Evolutionary conservation across 2,113 vertebrate species (phyloP), one percentile per base, ranked within the genome.

Genomic region (Gallinago jamesoni): DNA sequence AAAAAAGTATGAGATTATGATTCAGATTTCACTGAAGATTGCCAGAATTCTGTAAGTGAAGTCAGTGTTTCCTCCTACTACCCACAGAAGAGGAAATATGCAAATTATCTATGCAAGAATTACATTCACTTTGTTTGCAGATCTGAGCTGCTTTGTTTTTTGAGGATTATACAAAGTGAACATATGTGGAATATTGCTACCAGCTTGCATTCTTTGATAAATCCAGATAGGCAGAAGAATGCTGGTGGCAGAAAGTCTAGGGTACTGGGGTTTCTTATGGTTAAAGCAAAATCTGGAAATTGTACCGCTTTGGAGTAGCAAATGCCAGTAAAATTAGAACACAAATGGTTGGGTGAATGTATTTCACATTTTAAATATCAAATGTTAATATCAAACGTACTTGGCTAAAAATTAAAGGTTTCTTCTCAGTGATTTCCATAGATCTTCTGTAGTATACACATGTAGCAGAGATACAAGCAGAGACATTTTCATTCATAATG

Each of bases 151-250:
- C 50, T 88, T 94, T 95, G 66, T 59, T 87, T 92, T 87, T 79
- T 88, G 95, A 97, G 82, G 78, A 60, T 97, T 97, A 95, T 84
- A 87, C 72, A 62, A 95, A 93, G 68, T 78, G 93, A 97, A 67
- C 91, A 89, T 94, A 95, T 84, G 95, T 93, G 80, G 75, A 95
- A 57, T 84, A 83, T 48, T 94, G 89, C 82, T 94, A 89, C 89
- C 91, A 96, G 89, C 89, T 94, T 95, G 67, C 84, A 70, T 67
- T 94, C 53, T 90, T 86, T 96, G 95, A 97, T 96, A 93, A 95
- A 96, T 92, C 79, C 87, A 90, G 82, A 92, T 67, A 96, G 87
- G 87, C 95, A 92, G 95, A 94, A 97, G 94, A 96, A 76, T 1
- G 74, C 96, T 95, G 94, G 87, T 97, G 94, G 95, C 95, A 94